Conservation (phyloP, 2,888 invertebrate genomes). For the Hypena proboscidalis region DNA sequence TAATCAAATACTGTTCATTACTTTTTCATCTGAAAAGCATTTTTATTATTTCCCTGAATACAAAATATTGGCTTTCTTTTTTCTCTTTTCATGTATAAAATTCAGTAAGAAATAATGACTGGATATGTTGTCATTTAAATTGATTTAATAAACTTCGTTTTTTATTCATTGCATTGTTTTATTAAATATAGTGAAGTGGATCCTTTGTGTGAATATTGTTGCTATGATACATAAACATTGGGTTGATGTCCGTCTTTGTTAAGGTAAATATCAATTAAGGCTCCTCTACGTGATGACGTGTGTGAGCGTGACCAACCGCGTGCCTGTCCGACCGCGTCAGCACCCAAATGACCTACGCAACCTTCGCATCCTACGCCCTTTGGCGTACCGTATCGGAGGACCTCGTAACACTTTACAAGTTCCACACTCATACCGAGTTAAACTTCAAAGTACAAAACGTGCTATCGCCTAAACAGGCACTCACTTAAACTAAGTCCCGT, state of each 20-base stretch:
- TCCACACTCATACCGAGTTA: conserved; percentile 21
- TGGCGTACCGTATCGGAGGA: conserved; percentile 27
- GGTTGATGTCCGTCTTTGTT: conserved; percentile 61
- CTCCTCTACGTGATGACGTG: conserved; percentile 59
- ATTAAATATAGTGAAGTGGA: conserved; percentile 17
- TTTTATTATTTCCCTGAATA: conserved; percentile 9
- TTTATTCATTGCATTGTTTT: no score
- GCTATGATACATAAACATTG: conserved; percentile 56
- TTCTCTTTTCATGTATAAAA: conserved; percentile 1
- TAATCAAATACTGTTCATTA: conserved; percentile 38
- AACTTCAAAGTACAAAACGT: conserved; percentile 77
- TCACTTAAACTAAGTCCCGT: conserved; percentile 65
- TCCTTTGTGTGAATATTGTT: conserved; percentile 16
- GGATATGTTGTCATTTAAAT: neutral
- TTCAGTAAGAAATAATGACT: neutral
- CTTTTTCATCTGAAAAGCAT: conserved; percentile 27
- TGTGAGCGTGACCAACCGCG: conserved; percentile 51
- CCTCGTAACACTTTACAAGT: conserved; percentile 16
- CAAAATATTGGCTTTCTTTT: conserved; percentile 1
- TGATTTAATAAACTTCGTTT: neutral
- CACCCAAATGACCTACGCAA: no score
- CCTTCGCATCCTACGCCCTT: no score
- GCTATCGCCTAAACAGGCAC: conserved; percentile 77
- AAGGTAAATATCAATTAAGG: conserved; percentile 76
- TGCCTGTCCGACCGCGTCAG: conserved; percentile 19